Percentiles rank a stretch among this genome's conserved stretches.
Evolutionary conservation across 2,888 invertebrate species (phyloP).

Genomic region (Drosophila histrio): DNA sequence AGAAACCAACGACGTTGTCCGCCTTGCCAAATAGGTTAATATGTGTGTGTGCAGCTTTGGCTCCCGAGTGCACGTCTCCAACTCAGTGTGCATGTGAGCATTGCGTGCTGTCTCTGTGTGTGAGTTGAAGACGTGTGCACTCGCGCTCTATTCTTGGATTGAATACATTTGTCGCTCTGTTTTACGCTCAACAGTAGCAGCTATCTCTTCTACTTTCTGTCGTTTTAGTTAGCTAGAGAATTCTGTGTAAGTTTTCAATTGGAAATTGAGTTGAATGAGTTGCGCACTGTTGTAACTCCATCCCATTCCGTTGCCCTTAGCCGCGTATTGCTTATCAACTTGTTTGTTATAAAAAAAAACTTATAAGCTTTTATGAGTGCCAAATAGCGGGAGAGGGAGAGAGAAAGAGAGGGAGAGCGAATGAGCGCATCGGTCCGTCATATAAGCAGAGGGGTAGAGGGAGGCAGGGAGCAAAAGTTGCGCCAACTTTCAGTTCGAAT

Average conservation of each 20-base stretch:
- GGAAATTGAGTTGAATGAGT: slow-evolving; percentile 82
- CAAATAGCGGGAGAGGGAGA: slow-evolving; percentile 42
- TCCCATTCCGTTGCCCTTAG: not conserved
- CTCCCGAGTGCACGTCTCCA: slow-evolving; percentile 34
- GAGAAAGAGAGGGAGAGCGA: slow-evolving; percentile 43
- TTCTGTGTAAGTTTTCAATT: slow-evolving; percentile 76
- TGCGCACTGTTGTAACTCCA: slow-evolving; percentile 26
- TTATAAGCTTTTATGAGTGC: slow-evolving; percentile 43
- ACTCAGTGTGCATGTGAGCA: slow-evolving; percentile 41
- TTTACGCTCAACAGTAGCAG: slow-evolving; percentile 19
- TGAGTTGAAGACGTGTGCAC: slow-evolving; percentile 53
- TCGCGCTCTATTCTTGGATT: slow-evolving; percentile 51
- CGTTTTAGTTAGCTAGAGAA: slow-evolving; percentile 74
- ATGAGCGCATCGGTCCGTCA: slow-evolving; percentile 44
- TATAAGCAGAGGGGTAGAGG: not conserved
- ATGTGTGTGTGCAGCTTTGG: slow-evolving; percentile 37
- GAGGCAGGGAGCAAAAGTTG: slow-evolving; percentile 52
- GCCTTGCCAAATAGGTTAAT: slow-evolving; percentile 67
- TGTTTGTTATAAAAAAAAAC: slow-evolving; percentile 48
- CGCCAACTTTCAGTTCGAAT: slow-evolving; percentile 63
- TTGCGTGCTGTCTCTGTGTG: slow-evolving; percentile 15
- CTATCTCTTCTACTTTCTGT: slow-evolving; percentile 51
- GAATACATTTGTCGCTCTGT: slow-evolving; percentile 25
- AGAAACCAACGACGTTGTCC: slow-evolving; percentile 61
- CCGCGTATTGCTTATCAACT: slow-evolving; percentile 50